Evolutionary conservation across 1,140 invertebrate genomes (phyloP).

Genomic region (Probaryconus sp.): DNA sequence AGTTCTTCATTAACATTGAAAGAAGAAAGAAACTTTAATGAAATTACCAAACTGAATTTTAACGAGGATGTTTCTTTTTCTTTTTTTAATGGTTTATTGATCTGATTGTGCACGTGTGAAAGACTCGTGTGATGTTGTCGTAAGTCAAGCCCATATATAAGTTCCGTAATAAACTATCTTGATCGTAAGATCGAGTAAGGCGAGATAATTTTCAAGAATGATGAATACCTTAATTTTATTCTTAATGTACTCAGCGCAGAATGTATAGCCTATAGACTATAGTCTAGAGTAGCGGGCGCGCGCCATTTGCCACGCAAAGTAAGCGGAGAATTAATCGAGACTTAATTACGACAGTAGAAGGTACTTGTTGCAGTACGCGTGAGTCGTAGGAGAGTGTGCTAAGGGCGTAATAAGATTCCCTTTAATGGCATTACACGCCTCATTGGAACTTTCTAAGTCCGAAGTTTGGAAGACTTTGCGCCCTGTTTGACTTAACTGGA

Average conservation of each 20-base stretch:
- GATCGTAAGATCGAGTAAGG: too few relatives aligned
- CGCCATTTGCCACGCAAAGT: slow-evolving; percentile 68
- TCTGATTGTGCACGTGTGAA: too few relatives aligned
- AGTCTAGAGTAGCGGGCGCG: slow-evolving; percentile 49
- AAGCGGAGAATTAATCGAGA: slow-evolving; percentile 72
- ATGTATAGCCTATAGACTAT: slow-evolving; percentile 33
- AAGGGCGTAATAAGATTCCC: slow-evolving; percentile 77
- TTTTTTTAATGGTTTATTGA: slow-evolving; percentile 16
- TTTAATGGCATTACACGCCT: slow-evolving; percentile 79
- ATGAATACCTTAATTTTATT: slow-evolving; percentile 58
- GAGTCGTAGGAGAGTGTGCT: slow-evolving; percentile 66
- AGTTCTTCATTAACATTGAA: slow-evolving; percentile 39
- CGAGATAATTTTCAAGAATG: too few relatives aligned
- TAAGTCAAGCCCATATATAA: too few relatives aligned
- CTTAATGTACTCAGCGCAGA: slow-evolving; percentile 25
- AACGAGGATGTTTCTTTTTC: slow-evolving; percentile 12
- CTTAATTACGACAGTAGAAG: slow-evolving; percentile 71
- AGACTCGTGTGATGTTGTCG: too few relatives aligned
- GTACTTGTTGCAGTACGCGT: slow-evolving; percentile 73
- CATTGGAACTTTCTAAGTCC: slow-evolving; percentile 77
- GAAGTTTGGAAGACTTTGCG: slow-evolving; percentile 73
- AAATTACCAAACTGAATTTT: slow-evolving; percentile 26
- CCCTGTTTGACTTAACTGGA: slow-evolving; percentile 76
- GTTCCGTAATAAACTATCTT: too few relatives aligned
- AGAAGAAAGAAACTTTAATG: slow-evolving; percentile 27